Base-by-base conservation (phyloP, 2,888 invertebrate species). In the Antitype chi region DNA sequence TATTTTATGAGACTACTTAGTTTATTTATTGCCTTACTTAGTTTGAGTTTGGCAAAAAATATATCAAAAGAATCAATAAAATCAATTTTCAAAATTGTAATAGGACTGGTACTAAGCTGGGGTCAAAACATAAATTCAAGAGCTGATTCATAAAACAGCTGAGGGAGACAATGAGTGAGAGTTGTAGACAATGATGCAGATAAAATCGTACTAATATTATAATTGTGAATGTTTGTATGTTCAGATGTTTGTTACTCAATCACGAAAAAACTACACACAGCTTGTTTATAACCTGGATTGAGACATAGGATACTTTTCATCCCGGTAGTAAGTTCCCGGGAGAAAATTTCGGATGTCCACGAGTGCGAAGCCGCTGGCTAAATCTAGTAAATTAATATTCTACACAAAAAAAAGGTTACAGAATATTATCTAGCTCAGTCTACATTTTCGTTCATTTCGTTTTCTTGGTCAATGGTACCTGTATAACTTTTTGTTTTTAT, bases 401-500 rank as follows among this genome's bases (percentile, higher is more conserved):
- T 25, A 8, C 28, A 23, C 5, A 0, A 23, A 66, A 4, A 66
- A 49, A 25, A 15, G 47, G 5, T 66, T 47, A 47, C 8, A 49
- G 6, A 67, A n/a, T 17, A 17, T 11, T 11, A 32, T 17, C 3
- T 11, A n/a, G 6, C 67, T 0, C 17, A 1, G 15, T 67, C 32
- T 32, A 49, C 4, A 23, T 32, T 53, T 17, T 6, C 11, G 17
- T n/a, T 49, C 52, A 6, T 17, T n/a, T n/a, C 15, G 15, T 63
- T 15, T 0, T 17, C 23, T 17, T 52, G 23, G 1, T n/a, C 20
- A 25, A 62, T 69, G 55, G 80, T 74, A 47, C 38, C 71, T 32
- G 13, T 62, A 32, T 47, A 62, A 53, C 47, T 62, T 76, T 47
- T 17, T 52, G 28, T 62, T 57, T 72, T 72, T 64, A n/a, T 75